Evolutionary conservation across 2,888 invertebrate genomes (phyloP).

Genomic region (Pristionchus arcanus): DNA sequence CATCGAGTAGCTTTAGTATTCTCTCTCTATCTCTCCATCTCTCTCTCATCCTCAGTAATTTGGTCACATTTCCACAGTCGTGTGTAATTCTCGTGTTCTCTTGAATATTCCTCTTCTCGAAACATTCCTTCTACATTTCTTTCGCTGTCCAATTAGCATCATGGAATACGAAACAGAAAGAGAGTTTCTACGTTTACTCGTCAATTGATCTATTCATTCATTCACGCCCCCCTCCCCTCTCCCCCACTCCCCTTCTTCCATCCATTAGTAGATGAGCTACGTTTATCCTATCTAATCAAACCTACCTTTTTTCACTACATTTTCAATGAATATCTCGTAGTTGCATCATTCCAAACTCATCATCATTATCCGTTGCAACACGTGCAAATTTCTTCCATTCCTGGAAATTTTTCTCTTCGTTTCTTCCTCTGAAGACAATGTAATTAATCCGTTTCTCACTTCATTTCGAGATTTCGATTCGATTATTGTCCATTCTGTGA

Average conservation of each 20-base stretch:
- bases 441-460: conserved; percentile 4
- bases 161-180: not conserved
- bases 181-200: not conserved
- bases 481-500: conserved; percentile 12
- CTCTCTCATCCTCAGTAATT: not conserved
- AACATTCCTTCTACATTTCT: conserved; percentile 9
- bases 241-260: not conserved
- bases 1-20: not conserved
- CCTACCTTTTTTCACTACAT: too few species aligned
- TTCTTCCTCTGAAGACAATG: not conserved
- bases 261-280: not conserved
- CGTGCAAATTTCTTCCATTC: not conserved
- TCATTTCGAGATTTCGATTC: not conserved
- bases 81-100: not conserved
- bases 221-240: too few species aligned
- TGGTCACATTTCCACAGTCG: not conserved
- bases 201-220: not conserved
- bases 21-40: not conserved
- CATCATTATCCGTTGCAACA: not conserved
- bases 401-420: not conserved
- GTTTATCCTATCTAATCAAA: not conserved
- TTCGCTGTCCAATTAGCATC: not conserved
- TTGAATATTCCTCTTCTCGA: not conserved
- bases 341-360: not conserved
- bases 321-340: too few species aligned